These are phyloP conservation scores for Columba janthina DNA, from an alignment of 2,113 vertebrate species.

Conservation along the genomic window DNA sequence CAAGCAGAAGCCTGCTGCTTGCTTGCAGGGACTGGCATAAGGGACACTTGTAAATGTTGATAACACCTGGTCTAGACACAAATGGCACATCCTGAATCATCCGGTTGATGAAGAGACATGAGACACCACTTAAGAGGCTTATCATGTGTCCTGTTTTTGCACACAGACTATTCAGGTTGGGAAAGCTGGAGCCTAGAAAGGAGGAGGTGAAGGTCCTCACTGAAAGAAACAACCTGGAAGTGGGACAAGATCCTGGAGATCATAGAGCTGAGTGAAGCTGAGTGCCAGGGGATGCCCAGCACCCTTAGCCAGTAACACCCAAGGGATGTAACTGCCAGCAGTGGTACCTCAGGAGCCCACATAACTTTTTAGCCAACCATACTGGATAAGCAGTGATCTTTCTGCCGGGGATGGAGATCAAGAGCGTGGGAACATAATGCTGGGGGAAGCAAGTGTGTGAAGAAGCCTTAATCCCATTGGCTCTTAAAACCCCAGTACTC, in stretches of 20 bases:
- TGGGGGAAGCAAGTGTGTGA: background rate
- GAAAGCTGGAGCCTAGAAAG: background rate
- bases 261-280: background rate
- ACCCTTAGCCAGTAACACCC: background rate
- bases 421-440: background rate
- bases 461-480: background rate
- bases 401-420: fast-evolving
- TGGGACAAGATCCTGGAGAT: background rate
- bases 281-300: background rate
- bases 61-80: background rate
- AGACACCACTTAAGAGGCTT: background rate
- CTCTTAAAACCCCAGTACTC: background rate
- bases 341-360: fast-evolving
- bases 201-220: background rate
- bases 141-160: background rate
- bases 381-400: background rate
- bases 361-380: fast-evolving
- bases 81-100: background rate
- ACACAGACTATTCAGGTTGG: background rate
- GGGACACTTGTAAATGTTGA: background rate
- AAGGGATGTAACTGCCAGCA: background rate
- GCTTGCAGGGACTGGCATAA: background rate
- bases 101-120: background rate
- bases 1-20: background rate
- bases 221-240: background rate